Conservation (phyloP, 1,140 invertebrate genomes). For the Parapsyche elsis region DNA sequence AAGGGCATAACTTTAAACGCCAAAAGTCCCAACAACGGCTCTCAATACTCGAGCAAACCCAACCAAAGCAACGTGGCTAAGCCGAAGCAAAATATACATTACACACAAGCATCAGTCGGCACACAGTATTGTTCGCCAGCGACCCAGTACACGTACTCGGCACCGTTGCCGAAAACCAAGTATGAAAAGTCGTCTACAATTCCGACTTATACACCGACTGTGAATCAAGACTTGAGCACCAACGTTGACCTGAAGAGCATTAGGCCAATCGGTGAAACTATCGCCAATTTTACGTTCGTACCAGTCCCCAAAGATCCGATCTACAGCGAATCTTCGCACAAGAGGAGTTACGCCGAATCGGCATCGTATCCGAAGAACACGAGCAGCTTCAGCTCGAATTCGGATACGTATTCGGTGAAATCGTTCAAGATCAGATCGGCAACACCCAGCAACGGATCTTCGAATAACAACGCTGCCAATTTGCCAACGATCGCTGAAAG, state of each 20-base stretch:
- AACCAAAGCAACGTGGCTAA: constrained; percentile 36
- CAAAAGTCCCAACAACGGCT: constrained; percentile 49
- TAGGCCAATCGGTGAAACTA: constrained; percentile 24
- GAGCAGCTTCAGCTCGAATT: constrained; percentile 30
- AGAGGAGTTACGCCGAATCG: constrained; percentile 35
- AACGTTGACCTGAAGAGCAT: constrained; percentile 48
- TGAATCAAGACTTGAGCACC: constrained; percentile 47
- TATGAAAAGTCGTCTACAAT: constrained; percentile 41
- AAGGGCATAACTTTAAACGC: constrained; percentile 39
- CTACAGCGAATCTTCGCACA: constrained; percentile 33
- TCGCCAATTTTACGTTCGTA: constrained; percentile 38
- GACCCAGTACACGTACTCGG: constrained; percentile 41
- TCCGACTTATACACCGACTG: constrained; percentile 47
- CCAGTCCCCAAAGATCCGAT: constrained; percentile 35
- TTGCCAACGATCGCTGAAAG: constrained; percentile 52
- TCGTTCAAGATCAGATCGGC: constrained; percentile 12
- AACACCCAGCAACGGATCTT: constrained; percentile 3
- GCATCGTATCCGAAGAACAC: constrained; percentile 33
- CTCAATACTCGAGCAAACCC: neutral
- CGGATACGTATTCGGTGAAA: constrained; percentile 39
- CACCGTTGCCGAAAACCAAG: constrained; percentile 38
- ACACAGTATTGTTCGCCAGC: constrained; percentile 45
- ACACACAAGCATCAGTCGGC: constrained; percentile 53
- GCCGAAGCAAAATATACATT: constrained; percentile 51
- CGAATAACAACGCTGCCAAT: constrained; percentile 43